Base-by-base conservation (phyloP, 2,113 vertebrate species). In the Caloenas nicobarica region DNA sequence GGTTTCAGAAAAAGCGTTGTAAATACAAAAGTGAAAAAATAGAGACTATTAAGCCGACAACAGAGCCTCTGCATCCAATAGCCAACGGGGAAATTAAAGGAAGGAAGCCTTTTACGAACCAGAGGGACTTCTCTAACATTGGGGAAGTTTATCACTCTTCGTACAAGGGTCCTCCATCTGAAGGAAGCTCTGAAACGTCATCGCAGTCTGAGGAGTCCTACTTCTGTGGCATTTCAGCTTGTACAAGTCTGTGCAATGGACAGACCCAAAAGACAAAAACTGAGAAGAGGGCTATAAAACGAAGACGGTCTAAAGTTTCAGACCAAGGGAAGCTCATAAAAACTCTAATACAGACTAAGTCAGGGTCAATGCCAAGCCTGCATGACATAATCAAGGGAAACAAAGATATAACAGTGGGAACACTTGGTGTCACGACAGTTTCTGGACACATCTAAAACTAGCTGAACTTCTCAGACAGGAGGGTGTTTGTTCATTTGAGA, bases 381-480 rank as follows among this genome's bases (percentile, higher is more conserved):
- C 98, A 99, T 93, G 98, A 99, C 94, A 98, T 99, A 70, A 99
- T 99, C 96, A 99, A 98, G 98, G 98, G 99, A 96, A 99, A 99
- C 98, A 98, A 99, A 96, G 99, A 99, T 74, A 97, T 99, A 91
- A 98, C 98, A 16, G 98, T 99, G 78, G 98, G 99, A 95, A 98
- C 99, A 28, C 98, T 99, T 8, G 98, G 99, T 81, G 98, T 98
- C 97, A 98, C 99, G 1, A 97, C 98, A 2, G 98, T 99, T 97
- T 99, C 98, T 18, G 99, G 99, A 96, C 99, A 98, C 29, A 98
- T 99, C 94, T 99, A 98, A 99, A 95, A 71, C 62, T 92, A 72
- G 93, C 62, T 66, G 92, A 81, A 92, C 91, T 94, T 97, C 83
- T 97, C 95, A 66, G 96, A 96, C 95, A 97, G 96, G 96, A 91